A percentile compares a stretch with the other conserved stretches of the same genome.
These are phyloP conservation scores for Rhynchotus rufescens DNA, from an alignment of 2,797 vertebrate species.

Conservation along the genomic window DNA sequence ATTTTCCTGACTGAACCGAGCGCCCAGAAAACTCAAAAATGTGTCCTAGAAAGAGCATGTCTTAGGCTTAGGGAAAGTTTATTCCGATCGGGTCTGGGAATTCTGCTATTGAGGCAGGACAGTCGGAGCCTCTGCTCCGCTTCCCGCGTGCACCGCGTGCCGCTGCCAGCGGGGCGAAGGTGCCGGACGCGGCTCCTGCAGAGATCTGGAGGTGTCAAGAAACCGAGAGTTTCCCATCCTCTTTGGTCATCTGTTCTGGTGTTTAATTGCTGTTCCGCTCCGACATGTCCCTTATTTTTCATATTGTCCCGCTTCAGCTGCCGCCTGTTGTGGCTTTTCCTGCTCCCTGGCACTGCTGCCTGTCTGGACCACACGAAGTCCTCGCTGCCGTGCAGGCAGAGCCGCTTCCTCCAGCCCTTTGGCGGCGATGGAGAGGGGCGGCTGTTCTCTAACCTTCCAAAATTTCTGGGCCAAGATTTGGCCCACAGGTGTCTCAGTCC, in stretches of 20 bases:
- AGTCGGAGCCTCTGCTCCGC: not conserved
- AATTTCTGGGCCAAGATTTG: not conserved
- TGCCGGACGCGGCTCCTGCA: not conserved
- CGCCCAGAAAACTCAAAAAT: not conserved
- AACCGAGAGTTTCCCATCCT: not conserved
- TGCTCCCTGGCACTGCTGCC: not conserved
- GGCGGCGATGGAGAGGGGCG: not conserved
- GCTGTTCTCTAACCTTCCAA: not conserved
- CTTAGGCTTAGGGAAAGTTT: not conserved
- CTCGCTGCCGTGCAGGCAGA: not conserved
- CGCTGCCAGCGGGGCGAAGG: not conserved
- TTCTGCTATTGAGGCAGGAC: not conserved
- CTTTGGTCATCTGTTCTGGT: not conserved
- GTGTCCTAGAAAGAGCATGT: fast-evolving
- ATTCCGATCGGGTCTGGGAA: not conserved
- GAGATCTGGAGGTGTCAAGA: not conserved
- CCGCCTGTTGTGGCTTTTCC: not conserved
- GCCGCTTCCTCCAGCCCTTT: not conserved
- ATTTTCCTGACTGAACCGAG: not conserved
- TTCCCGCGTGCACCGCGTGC: not conserved
- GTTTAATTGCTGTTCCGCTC: not conserved
- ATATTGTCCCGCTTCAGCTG: not conserved
- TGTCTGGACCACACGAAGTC: too few relatives aligned
- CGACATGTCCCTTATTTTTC: not conserved
- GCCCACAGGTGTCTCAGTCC: not conserved